phyloP scores from a whole-genome alignment of 1,140 invertebrate genomes.

The Lepidurus apus region DNA sequence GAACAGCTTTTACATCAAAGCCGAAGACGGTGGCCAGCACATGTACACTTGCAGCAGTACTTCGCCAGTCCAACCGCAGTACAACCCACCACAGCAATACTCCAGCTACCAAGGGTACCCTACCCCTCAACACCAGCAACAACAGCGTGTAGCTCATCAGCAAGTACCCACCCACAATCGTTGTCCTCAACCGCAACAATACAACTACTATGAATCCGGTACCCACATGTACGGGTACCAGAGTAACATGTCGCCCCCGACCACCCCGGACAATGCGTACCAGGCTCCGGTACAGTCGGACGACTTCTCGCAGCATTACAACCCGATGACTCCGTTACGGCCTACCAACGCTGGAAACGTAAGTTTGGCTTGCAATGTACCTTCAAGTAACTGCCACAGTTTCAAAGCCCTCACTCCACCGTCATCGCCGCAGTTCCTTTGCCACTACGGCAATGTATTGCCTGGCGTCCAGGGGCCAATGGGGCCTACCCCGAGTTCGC shows the following conservation, averaged over 20 bases:
- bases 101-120: not conserved
- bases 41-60: slow-evolving; percentile 2
- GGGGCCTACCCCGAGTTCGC: slow-evolving; percentile 12
- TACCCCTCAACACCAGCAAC: not conserved
- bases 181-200: slow-evolving; percentile 9
- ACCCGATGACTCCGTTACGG: slow-evolving; percentile 30
- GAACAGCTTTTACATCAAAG: slow-evolving; percentile 22
- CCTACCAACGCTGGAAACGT: slow-evolving; percentile 28
- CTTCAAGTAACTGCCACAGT: slow-evolving; percentile 31
- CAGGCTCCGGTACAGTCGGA: slow-evolving; percentile 32
- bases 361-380: not conserved
- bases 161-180: not conserved
- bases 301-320: slow-evolving; percentile 34
- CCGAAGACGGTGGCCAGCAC: slow-evolving; percentile 29
- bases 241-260: slow-evolving; percentile 48
- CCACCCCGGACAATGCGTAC: slow-evolving; percentile 46
- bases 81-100: slow-evolving; percentile 6
- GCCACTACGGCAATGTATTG: slow-evolving; percentile 16
- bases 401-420: slow-evolving; percentile 42
- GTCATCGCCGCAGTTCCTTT: slow-evolving; percentile 39
- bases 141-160: slow-evolving; percentile 18
- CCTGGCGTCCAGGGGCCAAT: slow-evolving; percentile 2
- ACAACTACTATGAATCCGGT: not conserved
- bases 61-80: not conserved
- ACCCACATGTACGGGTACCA: slow-evolving; percentile 35